phyloP scores from a whole-genome alignment of 2,888 invertebrate species.

The Celastrina argiolus region DNA sequence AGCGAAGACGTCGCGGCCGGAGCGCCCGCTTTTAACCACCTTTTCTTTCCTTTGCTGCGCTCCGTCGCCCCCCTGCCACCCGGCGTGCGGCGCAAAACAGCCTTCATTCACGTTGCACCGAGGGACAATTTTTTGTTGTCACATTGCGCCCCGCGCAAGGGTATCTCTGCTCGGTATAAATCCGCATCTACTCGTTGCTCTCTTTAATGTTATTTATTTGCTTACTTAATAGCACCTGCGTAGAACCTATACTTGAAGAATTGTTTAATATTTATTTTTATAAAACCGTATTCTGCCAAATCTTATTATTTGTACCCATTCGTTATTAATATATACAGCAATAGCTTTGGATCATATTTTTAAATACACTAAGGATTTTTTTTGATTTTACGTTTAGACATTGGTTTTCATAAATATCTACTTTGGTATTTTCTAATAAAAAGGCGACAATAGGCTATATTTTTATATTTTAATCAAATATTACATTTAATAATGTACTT shows the following conservation, averaged over 20 bases:
- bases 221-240: neutral
- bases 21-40: slow-evolving; percentile 34
- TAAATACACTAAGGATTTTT: too few relatives aligned
- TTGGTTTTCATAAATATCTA: too few relatives aligned
- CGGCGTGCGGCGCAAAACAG: slow-evolving; percentile 26
- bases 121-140: slow-evolving; percentile 33
- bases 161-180: slow-evolving; percentile 30
- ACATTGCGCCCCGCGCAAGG: slow-evolving; percentile 30
- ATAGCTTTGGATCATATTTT: too few relatives aligned
- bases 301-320: too few relatives aligned
- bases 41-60: slow-evolving; percentile 31
- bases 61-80: slow-evolving; percentile 24
- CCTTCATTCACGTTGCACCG: slow-evolving; percentile 35
- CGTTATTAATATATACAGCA: too few relatives aligned
- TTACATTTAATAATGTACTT: too few relatives aligned
- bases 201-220: slow-evolving; percentile 17
- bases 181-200: slow-evolving; percentile 22
- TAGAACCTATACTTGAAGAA: neutral
- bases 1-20: slow-evolving; percentile 39
- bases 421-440: too few relatives aligned
- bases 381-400: too few relatives aligned
- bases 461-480: too few relatives aligned
- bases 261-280: neutral
- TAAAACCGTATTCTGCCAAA: neutral
- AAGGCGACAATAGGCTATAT: too few relatives aligned